Percentiles rank a stretch among this genome's conserved stretches.
Evolutionary conservation across 1,140 invertebrate genomes (phyloP).

Genomic region (Bombus picipes): DNA sequence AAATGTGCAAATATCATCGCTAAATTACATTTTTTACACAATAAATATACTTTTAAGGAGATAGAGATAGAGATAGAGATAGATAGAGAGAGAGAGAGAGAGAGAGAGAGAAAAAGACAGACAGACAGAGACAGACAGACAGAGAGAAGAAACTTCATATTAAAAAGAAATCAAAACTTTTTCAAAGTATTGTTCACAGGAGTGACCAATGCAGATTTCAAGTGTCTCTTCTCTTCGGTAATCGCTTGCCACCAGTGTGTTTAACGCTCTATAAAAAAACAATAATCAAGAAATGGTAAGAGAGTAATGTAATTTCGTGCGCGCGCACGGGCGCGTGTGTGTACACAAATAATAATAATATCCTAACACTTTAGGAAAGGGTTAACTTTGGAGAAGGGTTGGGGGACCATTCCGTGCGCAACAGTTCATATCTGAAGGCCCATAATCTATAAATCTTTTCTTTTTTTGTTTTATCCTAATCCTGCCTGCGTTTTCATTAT

Average conservation of each 20-base stretch:
- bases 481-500: slow-evolving; percentile 66
- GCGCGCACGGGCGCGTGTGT: slow-evolving; percentile 11
- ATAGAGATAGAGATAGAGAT: background rate
- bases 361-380: slow-evolving; percentile 73
- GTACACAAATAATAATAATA: slow-evolving; percentile 79
- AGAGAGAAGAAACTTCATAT: background rate
- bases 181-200: slow-evolving; percentile 14
- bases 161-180: background rate
- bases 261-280: slow-evolving; percentile 74
- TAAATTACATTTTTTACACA: slow-evolving; percentile 33
- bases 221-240: slow-evolving; percentile 72
- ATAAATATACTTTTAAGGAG: slow-evolving; percentile 21
- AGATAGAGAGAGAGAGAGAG: background rate
- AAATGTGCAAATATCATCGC: slow-evolving; percentile 8
- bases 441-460: slow-evolving; percentile 64
- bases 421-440: slow-evolving; percentile 74
- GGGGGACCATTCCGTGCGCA: slow-evolving; percentile 73
- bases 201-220: slow-evolving; percentile 70
- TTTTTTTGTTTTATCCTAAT: slow-evolving; percentile 67
- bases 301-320: slow-evolving; percentile 64
- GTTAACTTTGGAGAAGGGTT: slow-evolving; percentile 75
- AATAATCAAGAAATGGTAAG: slow-evolving; percentile 74
- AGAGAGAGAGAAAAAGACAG: too few relatives aligned
- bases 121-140: too few relatives aligned
- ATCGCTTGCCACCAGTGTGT: slow-evolving; percentile 65